Base-by-base conservation (phyloP, 2,888 invertebrate species). In the Drosophila peninsularis region DNA sequence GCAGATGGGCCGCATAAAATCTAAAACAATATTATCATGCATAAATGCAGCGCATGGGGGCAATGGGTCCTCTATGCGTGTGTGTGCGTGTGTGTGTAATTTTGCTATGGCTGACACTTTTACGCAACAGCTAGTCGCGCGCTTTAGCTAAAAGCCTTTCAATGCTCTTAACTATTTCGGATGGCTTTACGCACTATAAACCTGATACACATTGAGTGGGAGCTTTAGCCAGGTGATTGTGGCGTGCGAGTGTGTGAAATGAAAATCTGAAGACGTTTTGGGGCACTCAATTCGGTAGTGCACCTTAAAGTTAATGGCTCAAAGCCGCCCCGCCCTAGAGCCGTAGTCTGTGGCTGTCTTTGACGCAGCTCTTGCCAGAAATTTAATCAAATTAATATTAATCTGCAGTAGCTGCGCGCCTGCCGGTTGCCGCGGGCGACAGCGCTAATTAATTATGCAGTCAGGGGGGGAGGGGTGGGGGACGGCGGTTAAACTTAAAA, bases 61-160 rank as follows among this genome's bases (percentile, higher is more conserved):
- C 21, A n/a, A 19, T 13, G 19, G 19, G n/a, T 14, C 19, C 21
- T 42, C 0, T 11, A 14, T 50, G 19, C 56, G 37, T 39, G 14
- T 41, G 19, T 30, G 5, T 30, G 34, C n/a, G n/a, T 21, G 32
- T 32, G 52, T 32, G 39, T 39, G 19, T 14, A 11, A 13, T 21
- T 30, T 36, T 7, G 11, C 17, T n/a, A 19, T 42, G 9, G 17
- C 27, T n/a, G 49, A 11, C 27, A 21, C 57, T 86, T 79, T 80
- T 64, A 61, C 66, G 71, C 67, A 67, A 36, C 5, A 63, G 68
- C 64, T 68, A 61, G 49, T 50, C 57, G 66, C 66, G 65, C 71
- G 72, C 75, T 83, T 82, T 60, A 66, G 82, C 75, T 89, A 84
- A 85, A 87, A 85, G 89, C 82, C 73, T 87, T 85, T 77, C 82